Base-by-base conservation (phyloP, 1,140 invertebrate genomes). In the Phymorhynchus buccinoides region DNA sequence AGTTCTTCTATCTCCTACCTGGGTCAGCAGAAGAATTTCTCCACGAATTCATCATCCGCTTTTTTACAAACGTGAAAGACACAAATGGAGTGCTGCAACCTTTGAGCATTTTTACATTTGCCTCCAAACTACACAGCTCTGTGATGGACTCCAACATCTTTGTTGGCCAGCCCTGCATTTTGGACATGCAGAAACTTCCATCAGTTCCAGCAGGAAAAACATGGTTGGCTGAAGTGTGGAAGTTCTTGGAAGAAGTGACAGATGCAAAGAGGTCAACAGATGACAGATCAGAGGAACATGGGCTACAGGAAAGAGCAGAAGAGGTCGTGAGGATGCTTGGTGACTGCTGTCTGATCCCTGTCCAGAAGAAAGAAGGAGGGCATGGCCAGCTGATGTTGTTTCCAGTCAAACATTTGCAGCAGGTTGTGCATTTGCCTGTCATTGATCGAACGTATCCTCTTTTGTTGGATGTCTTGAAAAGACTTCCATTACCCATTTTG, bases 271-370 rank as follows among this genome's bases (percentile, higher is more conserved):
- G n/a, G n/a, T n/a, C n/a, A n/a, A n/a, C n/a, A n/a, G n/a, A n/a
- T n/a, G n/a, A n/a, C n/a, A n/a, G n/a, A 35, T 37, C 62, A 37
- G 41, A 37, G 12, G 12, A 68, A 18, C 3, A 68, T 16, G 81
- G 73, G 30, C 37, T 37, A 7, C 37, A 3, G 30, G 0, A 41
- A 56, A 16, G 18, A 27, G 66, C n/a, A 42, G 22, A 42, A 16
- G 41, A 68, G 18, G 16, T 71, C 9, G 39, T 83, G 27, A 37
- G 32, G 1, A 42, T 62, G 30, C 41, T 83, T 9, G 30, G 30
- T 83, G 81, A 83, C 3, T 83, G 81, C 27, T 66, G 81, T 44
- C 39, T 83, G 37, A 73, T 83, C 14, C 81, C 81, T 44, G 81
- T 73, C 18, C 22, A 30, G 32, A 66, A 39, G 48, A 42, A 44